phyloP scores from a whole-genome alignment of 1,140 invertebrate species.

The Hermetia illucens region DNA sequence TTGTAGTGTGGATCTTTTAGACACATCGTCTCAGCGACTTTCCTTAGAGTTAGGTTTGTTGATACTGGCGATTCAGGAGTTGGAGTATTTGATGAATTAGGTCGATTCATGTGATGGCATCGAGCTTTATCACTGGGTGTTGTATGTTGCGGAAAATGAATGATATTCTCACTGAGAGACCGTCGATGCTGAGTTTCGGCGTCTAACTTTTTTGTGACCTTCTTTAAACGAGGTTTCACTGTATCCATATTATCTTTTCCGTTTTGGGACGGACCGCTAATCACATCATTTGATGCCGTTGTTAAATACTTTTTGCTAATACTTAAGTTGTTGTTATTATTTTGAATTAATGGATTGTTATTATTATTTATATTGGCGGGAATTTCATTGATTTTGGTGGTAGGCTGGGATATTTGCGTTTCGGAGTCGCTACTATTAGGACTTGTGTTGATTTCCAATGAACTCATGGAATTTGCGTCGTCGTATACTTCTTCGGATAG shows the following conservation, averaged over 20 bases:
- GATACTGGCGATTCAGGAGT: slow-evolving; percentile 20
- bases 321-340: not conserved
- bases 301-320: slow-evolving; percentile 1
- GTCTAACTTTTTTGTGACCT: slow-evolving; percentile 31
- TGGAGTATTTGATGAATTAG: slow-evolving; percentile 21
- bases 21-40: slow-evolving; percentile 62
- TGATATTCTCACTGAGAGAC: slow-evolving; percentile 52
- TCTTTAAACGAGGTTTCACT: slow-evolving; percentile 17
- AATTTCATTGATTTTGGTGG: slow-evolving; percentile 1
- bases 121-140: slow-evolving; percentile 57
- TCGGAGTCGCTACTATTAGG: slow-evolving; percentile 19
- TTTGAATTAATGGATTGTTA: not conserved
- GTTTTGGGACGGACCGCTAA: slow-evolving; percentile 33
- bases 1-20: slow-evolving; percentile 64
- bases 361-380: not conserved
- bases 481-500: slow-evolving; percentile 19
- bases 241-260: slow-evolving; percentile 25
- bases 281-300: slow-evolving; percentile 11
- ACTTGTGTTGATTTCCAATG: slow-evolving; percentile 20
- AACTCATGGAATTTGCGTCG: slow-evolving; percentile 18
- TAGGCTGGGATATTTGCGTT: not conserved
- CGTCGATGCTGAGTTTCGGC: slow-evolving; percentile 38
- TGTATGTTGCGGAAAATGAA: slow-evolving; percentile 34
- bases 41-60: slow-evolving; percentile 35
- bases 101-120: slow-evolving; percentile 41